These are phyloP conservation scores for Gnathonemus longibarbis DNA, from an alignment of 2,113 vertebrate species.

Conservation along the genomic window DNA sequence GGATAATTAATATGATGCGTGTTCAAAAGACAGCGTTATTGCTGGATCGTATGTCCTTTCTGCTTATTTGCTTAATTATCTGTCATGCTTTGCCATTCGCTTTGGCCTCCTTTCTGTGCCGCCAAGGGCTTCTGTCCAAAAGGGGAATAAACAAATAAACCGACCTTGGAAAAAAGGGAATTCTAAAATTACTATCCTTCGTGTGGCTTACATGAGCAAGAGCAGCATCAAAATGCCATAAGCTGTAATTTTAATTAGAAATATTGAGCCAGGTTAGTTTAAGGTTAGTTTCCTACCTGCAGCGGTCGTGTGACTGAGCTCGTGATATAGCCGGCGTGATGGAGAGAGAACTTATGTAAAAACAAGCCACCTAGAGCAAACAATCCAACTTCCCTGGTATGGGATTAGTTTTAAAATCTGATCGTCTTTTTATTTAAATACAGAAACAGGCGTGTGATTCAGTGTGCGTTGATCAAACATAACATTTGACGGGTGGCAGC, in stretches of 20 bases:
- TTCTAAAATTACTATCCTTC: neutral
- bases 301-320: neutral
- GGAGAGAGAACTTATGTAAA: neutral
- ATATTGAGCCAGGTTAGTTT: neutral
- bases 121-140: neutral
- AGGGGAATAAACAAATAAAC: neutral
- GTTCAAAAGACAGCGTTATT: neutral
- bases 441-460: neutral
- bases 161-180: neutral
- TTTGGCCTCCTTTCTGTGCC: neutral
- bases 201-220: neutral
- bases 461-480: neutral
- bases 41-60: neutral
- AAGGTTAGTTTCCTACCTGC: neutral
- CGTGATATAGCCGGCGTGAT: neutral
- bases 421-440: neutral
- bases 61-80: neutral
- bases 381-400: neutral
- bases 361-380: neutral
- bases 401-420: neutral
- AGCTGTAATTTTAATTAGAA: neutral
- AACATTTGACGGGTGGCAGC: neutral
- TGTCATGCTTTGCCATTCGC: neutral
- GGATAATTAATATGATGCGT: neutral
- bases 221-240: neutral